Percentiles rank a stretch among this genome's conserved stretches.
phyloP scores from a whole-genome alignment of 2,113 vertebrate species.

The Lathamus discolor region DNA sequence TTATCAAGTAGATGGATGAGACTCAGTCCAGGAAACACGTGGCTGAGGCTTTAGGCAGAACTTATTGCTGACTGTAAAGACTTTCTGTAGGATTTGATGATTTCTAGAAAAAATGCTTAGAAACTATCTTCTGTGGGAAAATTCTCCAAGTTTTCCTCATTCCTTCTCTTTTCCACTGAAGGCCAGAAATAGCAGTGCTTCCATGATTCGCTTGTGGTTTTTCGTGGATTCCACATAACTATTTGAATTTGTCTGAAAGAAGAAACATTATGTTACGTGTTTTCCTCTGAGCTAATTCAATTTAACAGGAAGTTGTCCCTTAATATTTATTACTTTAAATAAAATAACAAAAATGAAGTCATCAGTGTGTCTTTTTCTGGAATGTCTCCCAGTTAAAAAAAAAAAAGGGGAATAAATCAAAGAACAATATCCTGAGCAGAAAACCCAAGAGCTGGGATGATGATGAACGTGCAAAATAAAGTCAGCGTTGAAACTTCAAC shows the following conservation, averaged over 20 bases:
- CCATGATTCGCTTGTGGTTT: neutral
- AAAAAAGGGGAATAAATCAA: neutral
- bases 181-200: neutral
- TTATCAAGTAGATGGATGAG: neutral
- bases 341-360: neutral
- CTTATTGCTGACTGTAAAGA: neutral
- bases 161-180: neutral
- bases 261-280: neutral
- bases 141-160: neutral
- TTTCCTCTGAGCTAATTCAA: neutral
- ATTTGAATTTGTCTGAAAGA: neutral
- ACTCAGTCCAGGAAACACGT: neutral
- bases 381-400: neutral
- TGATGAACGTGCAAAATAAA: neutral
- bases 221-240: neutral
- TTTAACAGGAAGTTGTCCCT: neutral
- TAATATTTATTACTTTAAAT: neutral
- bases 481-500: constrained; percentile 1
- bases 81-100: neutral
- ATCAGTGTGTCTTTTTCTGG: neutral
- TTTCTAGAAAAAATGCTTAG: neutral
- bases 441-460: neutral
- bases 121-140: neutral
- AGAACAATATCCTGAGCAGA: neutral
- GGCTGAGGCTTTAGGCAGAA: neutral